Conservation (phyloP, 2,113 vertebrate genomes). For the Phylloscopus whistleri region DNA sequence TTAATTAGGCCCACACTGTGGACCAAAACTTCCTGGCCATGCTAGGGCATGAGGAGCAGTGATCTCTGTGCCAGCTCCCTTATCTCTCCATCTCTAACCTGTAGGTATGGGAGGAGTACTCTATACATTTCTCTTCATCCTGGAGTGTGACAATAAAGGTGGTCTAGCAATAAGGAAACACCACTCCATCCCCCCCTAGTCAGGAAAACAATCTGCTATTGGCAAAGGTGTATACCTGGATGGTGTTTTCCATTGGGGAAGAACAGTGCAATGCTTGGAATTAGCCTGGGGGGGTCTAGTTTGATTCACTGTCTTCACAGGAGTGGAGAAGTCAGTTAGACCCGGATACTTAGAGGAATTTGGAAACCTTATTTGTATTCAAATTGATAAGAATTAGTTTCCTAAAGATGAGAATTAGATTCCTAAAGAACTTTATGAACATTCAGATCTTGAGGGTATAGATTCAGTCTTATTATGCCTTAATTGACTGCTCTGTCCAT, state of each 20-base stretch:
- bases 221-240: not conserved
- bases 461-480: not conserved
- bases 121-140: not conserved
- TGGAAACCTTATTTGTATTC: not conserved
- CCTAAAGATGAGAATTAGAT: not conserved
- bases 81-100: conserved; percentile 9
- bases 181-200: not conserved
- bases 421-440: not conserved
- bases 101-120: not conserved
- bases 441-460: not conserved
- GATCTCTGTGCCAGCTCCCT: not conserved
- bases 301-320: not conserved
- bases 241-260: not conserved
- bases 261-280: not conserved
- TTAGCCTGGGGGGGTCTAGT: not conserved
- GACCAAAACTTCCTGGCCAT: conserved; percentile 4
- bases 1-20: conserved; percentile 17
- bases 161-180: not conserved
- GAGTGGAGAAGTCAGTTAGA: not conserved
- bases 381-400: not conserved
- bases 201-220: not conserved
- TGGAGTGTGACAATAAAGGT: not conserved
- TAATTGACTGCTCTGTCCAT: not conserved
- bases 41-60: conserved; percentile 9
- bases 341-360: not conserved